Conservation (phyloP, 2,888 invertebrate genomes). For the Sepioteuthis lessoniana region DNA sequence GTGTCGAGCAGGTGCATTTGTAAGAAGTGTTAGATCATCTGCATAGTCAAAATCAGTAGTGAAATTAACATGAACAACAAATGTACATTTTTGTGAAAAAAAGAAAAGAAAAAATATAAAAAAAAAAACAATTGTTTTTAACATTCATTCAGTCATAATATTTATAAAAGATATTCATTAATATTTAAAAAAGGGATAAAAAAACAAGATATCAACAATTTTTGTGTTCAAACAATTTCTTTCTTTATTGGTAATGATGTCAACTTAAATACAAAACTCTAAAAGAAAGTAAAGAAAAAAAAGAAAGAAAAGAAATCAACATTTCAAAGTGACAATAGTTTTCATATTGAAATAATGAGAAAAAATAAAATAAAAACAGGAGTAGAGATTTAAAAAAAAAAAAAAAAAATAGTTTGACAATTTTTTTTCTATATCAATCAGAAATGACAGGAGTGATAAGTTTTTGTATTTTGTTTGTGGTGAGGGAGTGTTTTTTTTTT, state of each 20-base stretch:
- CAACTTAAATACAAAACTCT: conserved; percentile 15
- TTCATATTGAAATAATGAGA: background rate
- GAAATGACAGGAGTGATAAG: background rate
- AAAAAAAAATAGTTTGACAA: background rate
- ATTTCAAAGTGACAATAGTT: background rate
- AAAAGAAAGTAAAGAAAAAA: background rate
- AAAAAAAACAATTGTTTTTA: too few relatives aligned
- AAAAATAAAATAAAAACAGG: background rate
- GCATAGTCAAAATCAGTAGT: too few relatives aligned
- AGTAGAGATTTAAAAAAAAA: background rate
- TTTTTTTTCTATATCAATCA: conserved; percentile 8
- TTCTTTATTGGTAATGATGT: conserved; percentile 20
- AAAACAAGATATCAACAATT: background rate
- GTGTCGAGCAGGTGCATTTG: too few relatives aligned
- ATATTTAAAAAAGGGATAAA: too few relatives aligned
- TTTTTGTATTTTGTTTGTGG: background rate
- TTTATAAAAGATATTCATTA: too few relatives aligned
- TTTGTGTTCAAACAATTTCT: background rate
- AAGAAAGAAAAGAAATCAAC: background rate
- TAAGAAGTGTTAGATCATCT: too few relatives aligned
- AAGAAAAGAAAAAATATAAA: too few relatives aligned
- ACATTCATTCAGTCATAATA: too few relatives aligned
- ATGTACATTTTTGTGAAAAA: too few relatives aligned
- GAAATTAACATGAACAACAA: too few relatives aligned
- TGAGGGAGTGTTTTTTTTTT: background rate